A percentile compares a stretch with the other conserved stretches of the same genome.
These are phyloP conservation scores for Prolemur simus DNA, from an alignment of 2,113 vertebrate genomes.

Conservation along the genomic window DNA sequence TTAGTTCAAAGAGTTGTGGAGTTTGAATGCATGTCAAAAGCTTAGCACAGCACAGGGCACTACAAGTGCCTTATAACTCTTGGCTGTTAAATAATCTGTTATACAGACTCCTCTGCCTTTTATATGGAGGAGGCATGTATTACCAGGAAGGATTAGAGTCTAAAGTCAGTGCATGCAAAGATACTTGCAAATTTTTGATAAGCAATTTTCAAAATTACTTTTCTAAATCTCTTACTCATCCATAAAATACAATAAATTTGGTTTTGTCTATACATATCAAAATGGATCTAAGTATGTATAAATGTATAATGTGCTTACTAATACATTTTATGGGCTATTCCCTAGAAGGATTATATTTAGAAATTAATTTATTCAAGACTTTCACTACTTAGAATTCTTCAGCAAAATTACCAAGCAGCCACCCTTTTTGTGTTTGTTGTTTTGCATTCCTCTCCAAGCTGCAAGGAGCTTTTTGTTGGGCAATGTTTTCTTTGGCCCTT, in stretches of 20 bases:
- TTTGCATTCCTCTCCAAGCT: conserved; percentile 7
- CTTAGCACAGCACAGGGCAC: neutral
- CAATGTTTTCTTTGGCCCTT: conserved; percentile 47
- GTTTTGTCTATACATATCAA: neutral
- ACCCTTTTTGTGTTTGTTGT: neutral
- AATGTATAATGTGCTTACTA: neutral
- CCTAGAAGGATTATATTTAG: neutral
- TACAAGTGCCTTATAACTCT: neutral
- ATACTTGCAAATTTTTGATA: neutral
- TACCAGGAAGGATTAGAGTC: neutral
- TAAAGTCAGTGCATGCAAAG: neutral
- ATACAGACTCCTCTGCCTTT: neutral
- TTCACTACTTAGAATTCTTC: neutral
- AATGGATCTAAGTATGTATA: neutral
- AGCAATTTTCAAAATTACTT: neutral
- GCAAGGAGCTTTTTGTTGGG: neutral
- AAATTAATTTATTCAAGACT: neutral
- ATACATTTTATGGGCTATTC: neutral
- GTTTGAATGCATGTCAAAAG: neutral
- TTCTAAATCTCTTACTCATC: neutral
- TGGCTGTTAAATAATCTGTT: neutral
- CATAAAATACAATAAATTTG: neutral
- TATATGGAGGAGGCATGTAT: neutral
- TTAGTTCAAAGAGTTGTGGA: neutral
- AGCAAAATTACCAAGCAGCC: neutral